Conservation (phyloP, 2,888 invertebrate species). For the Formica aserva region DNA sequence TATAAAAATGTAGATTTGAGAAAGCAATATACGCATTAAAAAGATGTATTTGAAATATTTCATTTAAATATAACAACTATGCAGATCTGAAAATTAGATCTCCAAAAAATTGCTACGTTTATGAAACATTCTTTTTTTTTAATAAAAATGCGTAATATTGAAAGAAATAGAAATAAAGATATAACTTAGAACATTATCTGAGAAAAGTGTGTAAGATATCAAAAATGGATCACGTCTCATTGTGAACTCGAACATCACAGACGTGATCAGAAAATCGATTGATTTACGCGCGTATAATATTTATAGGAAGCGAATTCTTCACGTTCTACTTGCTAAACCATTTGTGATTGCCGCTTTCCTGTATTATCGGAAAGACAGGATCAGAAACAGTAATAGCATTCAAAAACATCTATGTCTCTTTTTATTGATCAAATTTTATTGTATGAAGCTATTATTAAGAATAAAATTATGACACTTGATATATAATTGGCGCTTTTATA, state of each 20-base stretch:
- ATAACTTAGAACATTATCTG: slow-evolving; percentile 14
- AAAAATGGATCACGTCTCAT: slow-evolving; percentile 36
- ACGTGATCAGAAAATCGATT: slow-evolving; percentile 54
- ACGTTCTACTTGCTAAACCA: slow-evolving; percentile 35
- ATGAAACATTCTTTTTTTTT: background rate
- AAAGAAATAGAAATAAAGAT: background rate
- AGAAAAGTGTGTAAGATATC: slow-evolving; percentile 20
- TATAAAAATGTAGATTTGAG: background rate
- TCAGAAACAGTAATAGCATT: slow-evolving; percentile 8
- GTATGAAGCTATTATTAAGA: slow-evolving; percentile 3
- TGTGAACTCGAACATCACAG: slow-evolving; percentile 28
- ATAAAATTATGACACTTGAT: background rate
- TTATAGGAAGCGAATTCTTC: slow-evolving; percentile 40
- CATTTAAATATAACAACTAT: background rate
- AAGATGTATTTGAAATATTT: background rate
- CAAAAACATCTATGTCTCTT: slow-evolving; percentile 7
- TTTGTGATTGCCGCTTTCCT: slow-evolving; percentile 35
- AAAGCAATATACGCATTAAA: background rate
- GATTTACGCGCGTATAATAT: slow-evolving; percentile 20
- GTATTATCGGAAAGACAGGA: slow-evolving; percentile 17
- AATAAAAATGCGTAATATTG: background rate
- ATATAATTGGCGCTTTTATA: background rate
- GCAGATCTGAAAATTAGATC: background rate
- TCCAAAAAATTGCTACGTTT: background rate
- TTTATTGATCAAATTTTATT: slow-evolving; percentile 20